Percentiles rank a stretch among this genome's conserved stretches.
Evolutionary conservation across 1,140 invertebrate genomes (phyloP).

Genomic region (Drosophila eugracilis): DNA sequence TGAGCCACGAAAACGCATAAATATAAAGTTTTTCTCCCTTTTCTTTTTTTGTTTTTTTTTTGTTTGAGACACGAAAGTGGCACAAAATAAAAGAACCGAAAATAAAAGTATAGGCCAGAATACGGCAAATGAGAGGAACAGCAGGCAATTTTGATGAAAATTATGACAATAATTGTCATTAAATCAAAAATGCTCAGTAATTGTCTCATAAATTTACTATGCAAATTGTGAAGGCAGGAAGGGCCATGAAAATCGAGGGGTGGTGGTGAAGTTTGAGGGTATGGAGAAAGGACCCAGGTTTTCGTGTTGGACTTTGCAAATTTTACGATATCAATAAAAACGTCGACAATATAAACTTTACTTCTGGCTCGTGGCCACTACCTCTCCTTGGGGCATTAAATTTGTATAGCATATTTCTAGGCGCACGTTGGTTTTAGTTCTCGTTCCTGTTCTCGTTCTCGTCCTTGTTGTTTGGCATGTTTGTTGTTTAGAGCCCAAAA

Average conservation of each 20-base stretch:
- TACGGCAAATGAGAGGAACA: conserved; percentile 22
- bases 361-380: conserved; percentile 54
- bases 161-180: conserved; percentile 84
- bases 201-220: conserved; percentile 84
- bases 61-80: conserved; percentile 64
- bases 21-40: conserved; percentile 61
- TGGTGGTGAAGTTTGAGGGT: neutral
- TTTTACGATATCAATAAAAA: conserved; percentile 84
- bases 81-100: conserved; percentile 45
- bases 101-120: conserved; percentile 62
- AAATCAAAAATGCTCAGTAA: conserved; percentile 83
- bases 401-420: conserved; percentile 72
- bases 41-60: conserved; percentile 3
- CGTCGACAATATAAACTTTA: conserved; percentile 83
- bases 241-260: conserved; percentile 9
- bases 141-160: conserved; percentile 81
- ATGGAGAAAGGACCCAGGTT: conserved; percentile 31
- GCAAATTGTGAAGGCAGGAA: conserved; percentile 78
- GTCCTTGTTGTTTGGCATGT: too few relatives aligned
- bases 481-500: conserved; percentile 53
- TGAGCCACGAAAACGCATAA: conserved; percentile 81
- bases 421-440: conserved; percentile 61
- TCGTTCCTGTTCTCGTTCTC: too few relatives aligned
- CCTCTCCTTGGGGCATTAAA: conserved; percentile 49
- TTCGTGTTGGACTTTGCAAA: conserved; percentile 74